phyloP scores from a whole-genome alignment of 2,797 vertebrate genomes.

The Pangasius larnaudii region DNA sequence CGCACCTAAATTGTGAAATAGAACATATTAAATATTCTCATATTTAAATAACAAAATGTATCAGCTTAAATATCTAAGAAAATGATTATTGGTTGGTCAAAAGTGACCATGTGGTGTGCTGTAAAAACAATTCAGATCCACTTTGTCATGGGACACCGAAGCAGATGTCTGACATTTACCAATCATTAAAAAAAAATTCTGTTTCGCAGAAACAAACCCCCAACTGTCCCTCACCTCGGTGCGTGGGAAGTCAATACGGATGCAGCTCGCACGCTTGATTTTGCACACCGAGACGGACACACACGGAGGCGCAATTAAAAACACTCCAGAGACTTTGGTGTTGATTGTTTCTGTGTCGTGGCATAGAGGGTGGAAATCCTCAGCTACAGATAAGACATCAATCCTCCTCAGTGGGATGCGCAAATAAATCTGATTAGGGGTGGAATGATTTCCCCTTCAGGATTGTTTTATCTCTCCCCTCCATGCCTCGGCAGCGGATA shows the following conservation, averaged over 20 bases:
- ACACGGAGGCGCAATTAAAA: constrained; percentile 69
- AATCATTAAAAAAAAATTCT: constrained; percentile 61
- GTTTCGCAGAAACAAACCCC: constrained; percentile 52
- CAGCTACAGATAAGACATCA: constrained; percentile 79
- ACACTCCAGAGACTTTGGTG: constrained; percentile 67
- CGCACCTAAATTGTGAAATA: neutral
- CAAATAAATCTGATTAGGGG: constrained; percentile 84
- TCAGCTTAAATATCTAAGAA: neutral
- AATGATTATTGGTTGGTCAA: neutral
- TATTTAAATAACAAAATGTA: neutral
- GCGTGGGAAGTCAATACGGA: constrained; percentile 48
- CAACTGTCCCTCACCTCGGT: constrained; percentile 49
- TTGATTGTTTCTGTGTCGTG: constrained; percentile 75
- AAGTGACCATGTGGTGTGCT: neutral
- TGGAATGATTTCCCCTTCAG: constrained; percentile 80
- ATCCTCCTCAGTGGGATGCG: constrained; percentile 76
- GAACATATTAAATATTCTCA: neutral
- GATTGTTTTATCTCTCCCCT: constrained; percentile 81
- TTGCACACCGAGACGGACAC: constrained; percentile 30
- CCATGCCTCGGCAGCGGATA: constrained; percentile 73
- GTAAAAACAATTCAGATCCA: neutral
- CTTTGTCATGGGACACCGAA: constrained; percentile 43
- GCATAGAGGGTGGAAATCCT: constrained; percentile 78
- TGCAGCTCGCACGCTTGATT: constrained; percentile 33
- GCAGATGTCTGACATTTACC: constrained; percentile 74